Evolutionary conservation across 30 jellyfish, hydroid and myxozoan genomes (phyloP).

Genomic region (Catostylus mosaicus): DNA sequence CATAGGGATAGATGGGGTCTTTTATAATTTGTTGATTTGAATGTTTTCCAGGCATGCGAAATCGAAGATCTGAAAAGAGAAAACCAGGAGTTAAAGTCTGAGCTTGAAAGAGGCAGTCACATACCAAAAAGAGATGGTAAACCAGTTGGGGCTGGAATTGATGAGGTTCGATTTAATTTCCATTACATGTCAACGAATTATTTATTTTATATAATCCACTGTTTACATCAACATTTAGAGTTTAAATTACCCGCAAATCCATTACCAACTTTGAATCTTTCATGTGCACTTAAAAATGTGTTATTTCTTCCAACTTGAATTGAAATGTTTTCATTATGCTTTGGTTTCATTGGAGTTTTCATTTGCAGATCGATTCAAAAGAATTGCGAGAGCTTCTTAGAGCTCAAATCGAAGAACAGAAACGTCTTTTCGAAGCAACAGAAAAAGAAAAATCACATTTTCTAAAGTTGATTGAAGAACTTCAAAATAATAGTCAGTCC

Average conservation of each 20-base stretch:
- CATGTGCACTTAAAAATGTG: too few species aligned
- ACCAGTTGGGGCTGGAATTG: constrained; percentile 38
- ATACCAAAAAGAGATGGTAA: constrained; percentile 6
- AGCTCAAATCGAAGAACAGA: constrained; percentile 50
- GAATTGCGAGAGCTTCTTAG: constrained; percentile 19
- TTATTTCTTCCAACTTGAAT: too few species aligned
- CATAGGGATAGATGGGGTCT: too few species aligned
- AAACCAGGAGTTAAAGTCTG: constrained; percentile 30
- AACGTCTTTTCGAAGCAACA: constrained; percentile 47
- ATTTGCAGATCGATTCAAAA: constrained; percentile 25
- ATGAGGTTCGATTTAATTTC: too few species aligned
- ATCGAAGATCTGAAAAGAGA: constrained; percentile 23
- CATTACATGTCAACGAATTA: too few species aligned
- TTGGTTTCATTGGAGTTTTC: too few species aligned
- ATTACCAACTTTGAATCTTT: too few species aligned
- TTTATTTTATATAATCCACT: too few species aligned
- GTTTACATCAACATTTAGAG: too few species aligned
- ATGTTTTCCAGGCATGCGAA: constrained; percentile 31
- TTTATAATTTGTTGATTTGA: too few species aligned
- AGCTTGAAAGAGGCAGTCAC: constrained; percentile 17
- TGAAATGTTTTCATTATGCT: too few species aligned
- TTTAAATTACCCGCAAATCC: too few species aligned
- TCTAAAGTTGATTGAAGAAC: constrained; percentile 26
- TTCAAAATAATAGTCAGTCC: constrained; percentile 35
- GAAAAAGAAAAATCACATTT: constrained; percentile 73